Base-by-base conservation (phyloP, 2,113 vertebrate genomes). In the Lasiurus borealis region DNA sequence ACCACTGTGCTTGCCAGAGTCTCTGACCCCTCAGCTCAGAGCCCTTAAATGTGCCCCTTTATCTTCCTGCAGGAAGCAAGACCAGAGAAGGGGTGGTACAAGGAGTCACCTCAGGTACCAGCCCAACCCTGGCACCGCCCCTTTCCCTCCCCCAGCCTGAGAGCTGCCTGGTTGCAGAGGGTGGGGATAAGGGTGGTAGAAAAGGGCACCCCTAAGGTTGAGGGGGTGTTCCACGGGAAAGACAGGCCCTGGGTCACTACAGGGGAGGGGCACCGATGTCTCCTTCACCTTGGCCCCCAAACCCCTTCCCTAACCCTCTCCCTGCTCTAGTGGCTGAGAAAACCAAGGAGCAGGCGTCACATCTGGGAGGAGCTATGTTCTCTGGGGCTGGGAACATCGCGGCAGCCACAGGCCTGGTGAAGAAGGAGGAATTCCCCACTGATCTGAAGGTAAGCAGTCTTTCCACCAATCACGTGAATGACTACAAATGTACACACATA, bases 341-440 rank as follows among this genome's bases (percentile, higher is more conserved):
- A 98, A 99, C 99, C 25, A 99, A 99, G 98, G 99, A 99, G 91
- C 98, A 99, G 96, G 99, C 99, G 0, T 99, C 99, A 82, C 98
- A 99, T 78, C 97, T 99, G 95, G 99, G 99, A 0, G 99, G 99
- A 78, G 99, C 99, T 0, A 98, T 99, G 0, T 98, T 99, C 95
- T 98, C 99, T 0, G 99, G 99, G 0, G 99, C 99, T 0, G 99
- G 99, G 88, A 99, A 99, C 98, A 99, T 99, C 0, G 99, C 98
- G 0, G 99, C 99, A 0, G 99, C 99, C 96, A 99, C 99, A 0
- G 99, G 99, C 73, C 98, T 99, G 96, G 98, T 98, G 98, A 99
- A 99, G 98, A 99, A 99, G 96, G 99, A 99, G 64, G 99, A 99
- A 48, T 99, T 99, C 97, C 99, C 99, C 14, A 88, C 98, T 0